Conservation (phyloP, 2,113 vertebrate species). For the Mus pahari region DNA sequence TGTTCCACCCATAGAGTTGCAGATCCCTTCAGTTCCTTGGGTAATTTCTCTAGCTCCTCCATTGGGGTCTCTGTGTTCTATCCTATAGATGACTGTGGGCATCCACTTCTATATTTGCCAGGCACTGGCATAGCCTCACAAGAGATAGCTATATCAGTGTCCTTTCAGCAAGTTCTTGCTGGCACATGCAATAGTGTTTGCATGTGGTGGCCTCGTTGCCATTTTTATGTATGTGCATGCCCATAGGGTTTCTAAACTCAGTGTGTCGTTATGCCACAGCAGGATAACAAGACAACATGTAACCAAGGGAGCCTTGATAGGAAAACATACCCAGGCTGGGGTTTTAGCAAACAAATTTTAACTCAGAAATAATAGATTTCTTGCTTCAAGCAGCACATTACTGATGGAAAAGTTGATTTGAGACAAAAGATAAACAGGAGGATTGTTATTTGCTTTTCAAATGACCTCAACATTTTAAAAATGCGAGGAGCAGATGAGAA, state of each 20-base stretch:
- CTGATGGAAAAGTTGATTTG: slow-evolving; percentile 43
- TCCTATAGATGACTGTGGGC: too few species aligned
- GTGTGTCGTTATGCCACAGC: neutral
- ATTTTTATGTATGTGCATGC: neutral
- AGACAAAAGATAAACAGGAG: slow-evolving; percentile 59
- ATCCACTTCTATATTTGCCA: too few species aligned
- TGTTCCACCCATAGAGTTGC: too few species aligned
- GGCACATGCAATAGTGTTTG: too few species aligned
- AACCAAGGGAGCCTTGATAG: slow-evolving; percentile 16
- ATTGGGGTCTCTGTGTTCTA: too few species aligned
- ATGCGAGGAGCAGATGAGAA: neutral
- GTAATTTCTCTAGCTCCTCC: too few species aligned
- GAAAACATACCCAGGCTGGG: slow-evolving; percentile 36
- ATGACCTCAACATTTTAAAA: slow-evolving; percentile 5
- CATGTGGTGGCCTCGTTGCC: too few species aligned
- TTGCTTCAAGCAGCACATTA: slow-evolving; percentile 35
- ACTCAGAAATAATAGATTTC: slow-evolving; percentile 41
- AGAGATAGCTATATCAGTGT: too few species aligned
- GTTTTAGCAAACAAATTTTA: slow-evolving; percentile 45
- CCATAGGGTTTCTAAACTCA: slow-evolving; percentile 35
- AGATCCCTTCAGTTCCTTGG: too few species aligned
- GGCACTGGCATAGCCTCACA: too few species aligned
- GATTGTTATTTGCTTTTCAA: slow-evolving; percentile 47
- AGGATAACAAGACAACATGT: slow-evolving; percentile 38
- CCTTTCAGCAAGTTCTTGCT: too few species aligned